Evolutionary conservation across 2,113 vertebrate genomes (phyloP).

Genomic region (Gobius niger): DNA sequence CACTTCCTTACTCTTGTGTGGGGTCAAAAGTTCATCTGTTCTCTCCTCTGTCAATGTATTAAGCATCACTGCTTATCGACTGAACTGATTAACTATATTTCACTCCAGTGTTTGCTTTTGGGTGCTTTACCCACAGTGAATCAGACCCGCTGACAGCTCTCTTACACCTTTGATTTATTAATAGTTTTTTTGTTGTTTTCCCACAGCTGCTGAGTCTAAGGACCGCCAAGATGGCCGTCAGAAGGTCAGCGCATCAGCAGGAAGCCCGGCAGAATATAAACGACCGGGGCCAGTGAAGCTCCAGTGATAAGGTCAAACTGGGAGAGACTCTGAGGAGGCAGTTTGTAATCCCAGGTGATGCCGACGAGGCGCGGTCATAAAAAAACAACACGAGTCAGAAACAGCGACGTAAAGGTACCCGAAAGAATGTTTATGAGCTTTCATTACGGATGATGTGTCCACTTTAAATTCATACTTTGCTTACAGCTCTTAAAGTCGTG

Average conservation of each 20-base stretch:
- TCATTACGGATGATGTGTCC: too few species aligned
- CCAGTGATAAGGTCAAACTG: constrained; percentile 30
- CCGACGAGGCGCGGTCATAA: not conserved
- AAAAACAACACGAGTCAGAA: too few species aligned
- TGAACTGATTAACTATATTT: not conserved
- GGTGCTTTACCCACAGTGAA: not conserved
- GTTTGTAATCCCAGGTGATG: constrained; percentile 6
- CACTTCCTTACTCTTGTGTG: not conserved
- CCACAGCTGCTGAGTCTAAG: not conserved
- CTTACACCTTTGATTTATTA: not conserved
- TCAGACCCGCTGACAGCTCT: not conserved
- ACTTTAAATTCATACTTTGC: not conserved
- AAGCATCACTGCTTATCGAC: not conserved
- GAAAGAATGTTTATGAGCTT: not conserved
- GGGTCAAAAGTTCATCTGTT: not conserved
- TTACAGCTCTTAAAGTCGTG: not conserved
- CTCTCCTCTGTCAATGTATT: not conserved
- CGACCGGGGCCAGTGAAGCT: not conserved
- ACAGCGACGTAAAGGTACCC: too few species aligned
- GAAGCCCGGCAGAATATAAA: constrained; percentile 17
- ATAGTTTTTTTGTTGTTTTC: not conserved
- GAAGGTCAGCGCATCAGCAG: constrained; percentile 45
- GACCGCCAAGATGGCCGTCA: constrained; percentile 14
- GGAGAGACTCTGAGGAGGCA: not conserved
- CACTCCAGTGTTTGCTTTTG: not conserved